Conservation (phyloP, 2,797 vertebrate species). For the Coregonus ussuriensis region DNA sequence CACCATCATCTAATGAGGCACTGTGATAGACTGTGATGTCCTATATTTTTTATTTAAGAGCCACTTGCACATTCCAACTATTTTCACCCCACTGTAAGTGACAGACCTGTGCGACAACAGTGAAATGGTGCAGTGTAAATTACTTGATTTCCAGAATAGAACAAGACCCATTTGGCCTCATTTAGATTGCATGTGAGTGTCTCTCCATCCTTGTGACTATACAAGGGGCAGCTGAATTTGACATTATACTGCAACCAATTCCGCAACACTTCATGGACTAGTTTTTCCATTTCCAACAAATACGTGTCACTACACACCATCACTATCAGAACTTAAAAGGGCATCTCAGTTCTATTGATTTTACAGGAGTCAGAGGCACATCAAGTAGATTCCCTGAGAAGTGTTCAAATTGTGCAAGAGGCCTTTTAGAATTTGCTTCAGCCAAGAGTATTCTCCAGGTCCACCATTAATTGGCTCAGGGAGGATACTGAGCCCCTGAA, state of each 20-base stretch:
- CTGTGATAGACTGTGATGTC: background rate
- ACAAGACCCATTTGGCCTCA: slow-evolving; percentile 50
- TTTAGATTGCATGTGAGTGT: slow-evolving; percentile 45
- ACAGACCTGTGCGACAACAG: slow-evolving; percentile 43
- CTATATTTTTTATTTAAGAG: slow-evolving; percentile 50
- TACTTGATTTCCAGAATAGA: slow-evolving; percentile 57
- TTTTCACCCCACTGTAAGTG: background rate
- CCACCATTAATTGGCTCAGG: slow-evolving; percentile 77
- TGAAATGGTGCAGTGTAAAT: slow-evolving; percentile 63
- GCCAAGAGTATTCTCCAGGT: slow-evolving; percentile 70
- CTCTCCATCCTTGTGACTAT: slow-evolving; percentile 37
- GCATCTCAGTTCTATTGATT: slow-evolving; percentile 76
- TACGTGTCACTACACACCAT: slow-evolving; percentile 55
- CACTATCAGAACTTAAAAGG: slow-evolving; percentile 70
- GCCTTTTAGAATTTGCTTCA: slow-evolving; percentile 54
- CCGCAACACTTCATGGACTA: slow-evolving; percentile 25
- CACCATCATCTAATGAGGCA: background rate
- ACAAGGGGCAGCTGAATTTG: slow-evolving; percentile 44
- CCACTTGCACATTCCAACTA: slow-evolving; percentile 14
- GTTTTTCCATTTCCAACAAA: slow-evolving; percentile 59
- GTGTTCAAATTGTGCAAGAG: slow-evolving; percentile 64
- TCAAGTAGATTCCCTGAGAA: slow-evolving; percentile 65
- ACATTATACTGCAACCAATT: slow-evolving; percentile 51
- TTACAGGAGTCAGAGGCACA: slow-evolving; percentile 66
- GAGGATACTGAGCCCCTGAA: slow-evolving; percentile 65